Base-by-base conservation (phyloP, 2,888 invertebrate genomes). In the Deilephila porcellus region DNA sequence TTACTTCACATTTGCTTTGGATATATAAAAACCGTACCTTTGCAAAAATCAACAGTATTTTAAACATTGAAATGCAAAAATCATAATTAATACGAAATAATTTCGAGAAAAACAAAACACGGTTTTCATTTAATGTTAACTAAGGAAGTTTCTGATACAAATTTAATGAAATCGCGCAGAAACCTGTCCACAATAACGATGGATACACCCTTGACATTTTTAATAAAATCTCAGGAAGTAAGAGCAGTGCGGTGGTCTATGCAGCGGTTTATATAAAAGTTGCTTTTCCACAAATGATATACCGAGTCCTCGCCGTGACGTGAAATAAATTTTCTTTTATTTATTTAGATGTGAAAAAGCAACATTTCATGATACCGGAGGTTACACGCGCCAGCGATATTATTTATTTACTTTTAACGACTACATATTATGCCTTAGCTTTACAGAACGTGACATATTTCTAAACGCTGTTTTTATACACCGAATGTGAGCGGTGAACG, bases 371-470 rank as follows among this genome's bases (percentile, higher is more conserved):
- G 52, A 52, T 67, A 52, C 25, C 45, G 17, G 67, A 17, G 45
- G 67, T 25, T 14, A 25, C 67, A 25, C 67, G 67, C 45, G 17
- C 20, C 67, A 25, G 45, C 25, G 17, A 67, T 67, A 67, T 67
- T 67, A 67, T 67, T 67, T 67, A 67, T 67, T 67, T 67, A 67
- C 67, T 67, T 52, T 67, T 67, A 67, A 67, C 67, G 52, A 67
- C 52, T 67, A 45, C 52, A 52, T 67, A 67, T 67, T 67, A 52
- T 45, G 20, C 52, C 25, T 52, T 17, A 52, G 67, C 67, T 52
- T 67, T 67, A n/a, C 25, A 67, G 25, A 52, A 67, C 67, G 67
- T 52, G 67, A 67, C 67, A 67, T 67, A 25, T 56, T 56, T 56
- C 56, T 56, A 56, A 56, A 56, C 56, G 45, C 67, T 45, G 37